Percentiles rank a stretch among this genome's conserved stretches.
Conservation (phyloP, 2,888 invertebrate genomes). For the Mythimna lalbum region DNA sequence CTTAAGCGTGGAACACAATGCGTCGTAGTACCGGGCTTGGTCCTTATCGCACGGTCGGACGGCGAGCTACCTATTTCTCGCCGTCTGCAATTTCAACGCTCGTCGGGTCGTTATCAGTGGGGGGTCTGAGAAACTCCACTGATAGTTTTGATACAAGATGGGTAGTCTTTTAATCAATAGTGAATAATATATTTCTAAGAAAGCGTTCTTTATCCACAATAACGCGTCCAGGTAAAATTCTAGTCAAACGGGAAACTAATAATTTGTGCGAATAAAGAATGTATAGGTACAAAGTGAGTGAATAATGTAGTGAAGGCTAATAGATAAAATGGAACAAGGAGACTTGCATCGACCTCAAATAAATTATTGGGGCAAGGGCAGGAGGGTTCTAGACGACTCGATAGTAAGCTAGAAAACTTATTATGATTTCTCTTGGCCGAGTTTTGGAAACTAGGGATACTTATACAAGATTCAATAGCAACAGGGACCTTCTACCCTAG, state of each 20-base stretch:
- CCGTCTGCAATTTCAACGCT: too few species aligned
- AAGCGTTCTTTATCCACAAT: neutral
- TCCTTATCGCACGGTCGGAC: too few species aligned
- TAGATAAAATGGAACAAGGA: slow-evolving; percentile 2
- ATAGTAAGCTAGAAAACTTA: neutral
- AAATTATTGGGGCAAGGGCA: slow-evolving; percentile 4
- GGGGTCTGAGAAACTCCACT: too few species aligned
- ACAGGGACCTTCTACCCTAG: neutral
- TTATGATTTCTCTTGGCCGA: neutral
- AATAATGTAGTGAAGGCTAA: neutral
- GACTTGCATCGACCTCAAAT: slow-evolving; percentile 8
- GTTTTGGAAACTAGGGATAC: neutral
- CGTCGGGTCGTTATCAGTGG: too few species aligned
- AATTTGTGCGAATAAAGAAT: neutral
- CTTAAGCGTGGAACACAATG: too few species aligned
- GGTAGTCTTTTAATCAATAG: neutral
- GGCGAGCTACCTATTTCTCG: too few species aligned
- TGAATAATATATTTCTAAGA: neutral
- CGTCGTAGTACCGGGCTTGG: too few species aligned
- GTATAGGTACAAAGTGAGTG: neutral
- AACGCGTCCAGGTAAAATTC: neutral
- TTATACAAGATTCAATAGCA: slow-evolving; percentile 5
- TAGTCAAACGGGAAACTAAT: neutral
- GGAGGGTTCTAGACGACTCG: neutral
- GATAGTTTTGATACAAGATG: neutral